Evolutionary conservation across 2,113 vertebrate genomes (phyloP).

Genomic region (Bostrychus sinensis): DNA sequence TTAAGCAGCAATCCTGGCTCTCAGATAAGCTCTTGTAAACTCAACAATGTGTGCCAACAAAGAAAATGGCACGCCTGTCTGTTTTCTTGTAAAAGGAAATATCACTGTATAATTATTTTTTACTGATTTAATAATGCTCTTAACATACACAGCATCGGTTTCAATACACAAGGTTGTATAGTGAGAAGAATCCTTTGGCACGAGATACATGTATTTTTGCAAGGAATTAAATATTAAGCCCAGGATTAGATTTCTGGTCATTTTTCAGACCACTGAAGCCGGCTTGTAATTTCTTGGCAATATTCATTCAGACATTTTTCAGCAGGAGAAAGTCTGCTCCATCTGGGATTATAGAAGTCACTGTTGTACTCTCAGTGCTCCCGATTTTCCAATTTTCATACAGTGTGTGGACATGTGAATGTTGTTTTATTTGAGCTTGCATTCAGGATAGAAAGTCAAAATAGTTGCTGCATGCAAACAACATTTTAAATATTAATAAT

Average conservation of each 20-base stretch:
- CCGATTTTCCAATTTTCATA: conserved; percentile 18
- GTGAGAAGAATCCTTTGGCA: background rate
- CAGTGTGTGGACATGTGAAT: conserved; percentile 4
- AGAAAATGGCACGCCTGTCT: conserved; percentile 3
- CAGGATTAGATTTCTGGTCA: conserved; percentile 14
- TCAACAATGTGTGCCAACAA: conserved; percentile 5
- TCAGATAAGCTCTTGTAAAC: conserved; percentile 16
- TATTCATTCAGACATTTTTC: conserved; percentile 24
- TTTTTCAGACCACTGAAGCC: conserved; percentile 23
- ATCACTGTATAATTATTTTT: conserved; percentile 14
- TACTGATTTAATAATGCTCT: background rate
- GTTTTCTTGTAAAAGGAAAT: conserved; percentile 1
- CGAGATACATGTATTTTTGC: conserved; percentile 8
- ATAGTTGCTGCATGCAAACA: background rate
- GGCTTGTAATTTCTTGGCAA: conserved; percentile 20
- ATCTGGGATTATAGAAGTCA: conserved; percentile 23
- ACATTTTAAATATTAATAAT: too few relatives aligned
- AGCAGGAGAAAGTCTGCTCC: conserved; percentile 24
- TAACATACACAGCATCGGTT: background rate
- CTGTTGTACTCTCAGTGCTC: conserved; percentile 1
- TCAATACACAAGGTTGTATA: background rate
- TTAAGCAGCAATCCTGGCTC: conserved; percentile 4
- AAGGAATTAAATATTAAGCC: conserved; percentile 21
- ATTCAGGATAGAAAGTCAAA: background rate
- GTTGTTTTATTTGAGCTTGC: background rate